A percentile compares a stretch with the other conserved stretches of the same genome.
These are phyloP conservation scores for Plebejus melissa DNA, from an alignment of 2,888 invertebrate species.

Conservation along the genomic window DNA sequence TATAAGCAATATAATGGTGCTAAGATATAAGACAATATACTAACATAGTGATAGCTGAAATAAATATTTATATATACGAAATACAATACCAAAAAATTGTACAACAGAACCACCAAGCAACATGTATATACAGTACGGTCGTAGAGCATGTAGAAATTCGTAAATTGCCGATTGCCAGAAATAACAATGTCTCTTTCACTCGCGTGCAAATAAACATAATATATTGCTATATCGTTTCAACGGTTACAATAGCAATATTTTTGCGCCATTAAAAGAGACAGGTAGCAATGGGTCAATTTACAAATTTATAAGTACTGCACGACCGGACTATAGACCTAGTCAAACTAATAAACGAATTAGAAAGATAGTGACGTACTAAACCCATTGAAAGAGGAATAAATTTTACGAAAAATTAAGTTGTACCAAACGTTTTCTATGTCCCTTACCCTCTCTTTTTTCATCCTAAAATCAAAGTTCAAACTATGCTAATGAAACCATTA, in stretches of 20 bases:
- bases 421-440: background rate
- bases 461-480: background rate
- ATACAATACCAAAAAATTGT: conserved; percentile 67
- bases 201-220: background rate
- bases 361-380: conserved; percentile 27
- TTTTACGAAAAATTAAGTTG: background rate
- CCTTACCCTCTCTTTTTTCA: background rate
- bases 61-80: conserved; percentile 45
- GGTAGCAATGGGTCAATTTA: too few relatives aligned
- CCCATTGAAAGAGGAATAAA: conserved; percentile 24
- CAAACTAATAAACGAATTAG: conserved; percentile 42
- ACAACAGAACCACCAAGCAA: conserved; percentile 68
- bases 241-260: background rate
- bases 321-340: conserved; percentile 55
- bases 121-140: conserved; percentile 44
- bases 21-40: conserved; percentile 39
- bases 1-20: conserved; percentile 42
- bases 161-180: background rate
- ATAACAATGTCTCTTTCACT: background rate
- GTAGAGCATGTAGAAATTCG: background rate
- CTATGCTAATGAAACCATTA: background rate
- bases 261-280: too few relatives aligned
- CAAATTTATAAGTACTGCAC: background rate
- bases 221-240: background rate
- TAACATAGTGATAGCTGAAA: conserved; percentile 30